A percentile compares a stretch with the other conserved stretches of the same genome.
These are phyloP conservation scores for Nasalis larvatus DNA, from an alignment of 2,113 vertebrate species.

Conservation along the genomic window DNA sequence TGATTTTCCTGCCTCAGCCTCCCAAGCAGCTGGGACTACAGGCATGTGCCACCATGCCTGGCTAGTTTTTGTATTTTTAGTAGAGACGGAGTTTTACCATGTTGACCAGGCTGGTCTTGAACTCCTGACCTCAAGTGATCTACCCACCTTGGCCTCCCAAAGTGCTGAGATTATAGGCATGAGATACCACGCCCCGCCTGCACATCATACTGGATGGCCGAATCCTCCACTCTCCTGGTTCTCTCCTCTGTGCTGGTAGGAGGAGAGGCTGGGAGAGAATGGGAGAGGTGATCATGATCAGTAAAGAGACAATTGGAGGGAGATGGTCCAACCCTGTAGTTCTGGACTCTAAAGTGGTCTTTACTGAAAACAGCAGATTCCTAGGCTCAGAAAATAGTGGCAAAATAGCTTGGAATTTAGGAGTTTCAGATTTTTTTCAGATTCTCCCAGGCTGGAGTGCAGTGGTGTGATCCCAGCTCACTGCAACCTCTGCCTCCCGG, in stretches of 20 bases:
- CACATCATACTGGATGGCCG: not conserved
- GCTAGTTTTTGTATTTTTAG: no score
- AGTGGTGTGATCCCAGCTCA: no score
- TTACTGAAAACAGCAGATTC: not conserved
- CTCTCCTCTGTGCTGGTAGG: no score
- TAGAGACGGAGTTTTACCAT: no score
- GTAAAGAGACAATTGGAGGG: not conserved
- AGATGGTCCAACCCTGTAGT: not conserved
- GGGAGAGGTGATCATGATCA: not conserved
- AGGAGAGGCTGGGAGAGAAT: not conserved
- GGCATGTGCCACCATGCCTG: no score
- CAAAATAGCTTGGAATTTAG: not conserved
- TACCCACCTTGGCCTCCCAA: no score
- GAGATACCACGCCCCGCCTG: accelerated
- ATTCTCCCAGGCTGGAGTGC: not conserved
- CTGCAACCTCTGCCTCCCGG: no score
- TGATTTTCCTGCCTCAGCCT: no score
- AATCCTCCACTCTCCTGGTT: not conserved
- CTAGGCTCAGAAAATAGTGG: not conserved
- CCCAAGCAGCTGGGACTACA: no score
- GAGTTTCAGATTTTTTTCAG: not conserved
- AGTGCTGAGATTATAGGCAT: no score
- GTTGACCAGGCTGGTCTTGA: no score
- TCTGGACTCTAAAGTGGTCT: not conserved
- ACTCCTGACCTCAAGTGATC: no score